These are phyloP conservation scores for Ctenosaura bakeri DNA, from an alignment of 2,797 vertebrate genomes.

Conservation along the genomic window DNA sequence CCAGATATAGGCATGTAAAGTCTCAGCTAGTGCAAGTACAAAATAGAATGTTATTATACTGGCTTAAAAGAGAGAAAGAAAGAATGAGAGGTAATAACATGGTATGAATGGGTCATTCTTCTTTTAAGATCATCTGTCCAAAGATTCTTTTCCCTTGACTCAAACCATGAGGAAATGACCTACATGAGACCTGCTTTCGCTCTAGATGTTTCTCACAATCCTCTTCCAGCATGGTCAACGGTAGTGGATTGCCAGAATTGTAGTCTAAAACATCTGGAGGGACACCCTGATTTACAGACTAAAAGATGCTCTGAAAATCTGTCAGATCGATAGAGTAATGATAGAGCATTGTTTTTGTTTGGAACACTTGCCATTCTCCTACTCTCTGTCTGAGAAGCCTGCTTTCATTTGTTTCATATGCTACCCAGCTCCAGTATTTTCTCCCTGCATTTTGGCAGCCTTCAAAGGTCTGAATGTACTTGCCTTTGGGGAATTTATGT, in stretches of 20 bases:
- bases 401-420: constrained; percentile 7
- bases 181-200: neutral
- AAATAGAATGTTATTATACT: neutral
- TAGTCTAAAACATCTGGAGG: neutral
- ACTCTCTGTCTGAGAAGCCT: neutral
- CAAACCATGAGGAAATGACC: neutral
- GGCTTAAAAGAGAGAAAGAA: neutral
- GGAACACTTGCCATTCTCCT: neutral
- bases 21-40: neutral
- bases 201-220: neutral
- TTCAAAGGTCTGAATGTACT: neutral
- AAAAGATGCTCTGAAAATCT: neutral
- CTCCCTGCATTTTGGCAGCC: neutral
- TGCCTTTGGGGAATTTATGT: neutral
- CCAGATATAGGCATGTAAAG: neutral
- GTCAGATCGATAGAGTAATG: neutral
- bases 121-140: too few species aligned
- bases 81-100: neutral
- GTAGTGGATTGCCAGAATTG: neutral
- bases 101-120: neutral
- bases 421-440: neutral
- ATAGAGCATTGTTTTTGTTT: neutral
- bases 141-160: neutral
- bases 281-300: neutral
- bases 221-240: neutral